Evolutionary conservation across 2,888 invertebrate genomes (phyloP), one percentile per base, ranked within the genome.

Genomic region (Thymelicus lineola): DNA sequence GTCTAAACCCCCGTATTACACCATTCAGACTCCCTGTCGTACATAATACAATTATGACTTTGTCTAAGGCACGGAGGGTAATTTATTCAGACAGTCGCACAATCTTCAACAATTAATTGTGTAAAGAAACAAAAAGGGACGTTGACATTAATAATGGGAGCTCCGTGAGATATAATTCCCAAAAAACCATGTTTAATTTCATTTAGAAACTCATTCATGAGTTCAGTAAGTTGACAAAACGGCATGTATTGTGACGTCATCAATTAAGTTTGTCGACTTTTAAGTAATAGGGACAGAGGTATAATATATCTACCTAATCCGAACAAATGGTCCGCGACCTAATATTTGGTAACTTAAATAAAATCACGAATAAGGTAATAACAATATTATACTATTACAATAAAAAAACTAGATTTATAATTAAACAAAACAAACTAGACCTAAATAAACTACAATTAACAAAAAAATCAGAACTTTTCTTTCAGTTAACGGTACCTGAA

Each of bases 351-450:
- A 50, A 50, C 48, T 50, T 15, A 50, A 0, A 50, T 17, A 50
- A 50, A 50, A 50, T 50, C 48, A 50, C 48, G 9, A 17, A 50
- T 50, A 59, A 17, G 15, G 38, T 59, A 59, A 15, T 59, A 59
- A 59, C 59, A 17, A 38, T 42, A 59, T 59, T 59, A 59, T 42
- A 59, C 59, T 59, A 59, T 58, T 50, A 17, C 48, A 50, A 50
- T 17, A 50, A 50, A 50, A 50, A 50, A 15, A 50, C 17, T 50
- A 28, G 28, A 28, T 28, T 28, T 28, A 28, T 28, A 20, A 20
- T 20, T 20, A 20, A 20, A 28, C 28, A 28, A 28, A 2, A 28
- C 3, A 3, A n/a, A 28, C 28, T 28, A 50, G 17, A 50, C 17
- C 48, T 50, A 17, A 50, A 50, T 50, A 7, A 50, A 50, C 6